Conservation (phyloP, 2,113 vertebrate genomes). For the Octodon degus region DNA sequence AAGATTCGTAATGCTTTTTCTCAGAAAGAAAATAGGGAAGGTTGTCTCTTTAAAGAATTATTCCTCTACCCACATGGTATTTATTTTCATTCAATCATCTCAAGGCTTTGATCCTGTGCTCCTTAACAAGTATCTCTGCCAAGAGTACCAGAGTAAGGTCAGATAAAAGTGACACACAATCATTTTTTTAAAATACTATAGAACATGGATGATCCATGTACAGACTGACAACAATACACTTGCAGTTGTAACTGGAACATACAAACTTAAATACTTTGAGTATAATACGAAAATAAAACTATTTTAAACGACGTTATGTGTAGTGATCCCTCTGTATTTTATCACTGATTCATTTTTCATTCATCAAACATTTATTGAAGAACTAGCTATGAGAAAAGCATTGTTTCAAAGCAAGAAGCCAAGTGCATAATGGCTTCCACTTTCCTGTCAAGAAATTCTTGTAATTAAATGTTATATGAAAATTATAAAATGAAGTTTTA, state of each 20-base stretch:
- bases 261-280: background rate
- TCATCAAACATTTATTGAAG: background rate
- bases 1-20: background rate
- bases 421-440: background rate
- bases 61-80: background rate
- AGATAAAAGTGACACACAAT: background rate
- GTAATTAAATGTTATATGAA: background rate
- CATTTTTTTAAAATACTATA: background rate
- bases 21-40: background rate
- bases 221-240: background rate
- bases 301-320: background rate
- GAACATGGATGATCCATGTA: background rate
- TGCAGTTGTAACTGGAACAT: background rate
- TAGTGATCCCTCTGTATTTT: background rate
- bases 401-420: background rate
- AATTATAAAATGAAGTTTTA: constrained; percentile 22
- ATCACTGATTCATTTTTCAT: background rate
- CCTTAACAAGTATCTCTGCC: background rate
- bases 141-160: background rate
- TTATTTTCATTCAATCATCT: background rate
- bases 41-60: background rate
- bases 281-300: constrained; percentile 47
- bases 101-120: background rate
- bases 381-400: background rate
- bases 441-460: background rate